Base-by-base conservation (phyloP, 2,888 invertebrate genomes). In the Diarsia dahlii region DNA sequence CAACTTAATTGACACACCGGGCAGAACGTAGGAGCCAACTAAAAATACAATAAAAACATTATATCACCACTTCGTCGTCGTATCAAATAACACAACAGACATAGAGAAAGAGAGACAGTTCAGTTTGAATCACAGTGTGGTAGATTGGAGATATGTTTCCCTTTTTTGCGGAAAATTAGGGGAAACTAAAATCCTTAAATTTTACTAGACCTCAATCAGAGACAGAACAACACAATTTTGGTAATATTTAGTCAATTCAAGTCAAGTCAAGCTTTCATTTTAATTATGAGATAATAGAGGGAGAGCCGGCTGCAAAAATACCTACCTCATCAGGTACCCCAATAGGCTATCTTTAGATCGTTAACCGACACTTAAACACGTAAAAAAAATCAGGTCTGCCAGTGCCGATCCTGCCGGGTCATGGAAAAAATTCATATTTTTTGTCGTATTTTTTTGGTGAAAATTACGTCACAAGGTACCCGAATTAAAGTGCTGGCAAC, bases 51-150 rank as follows among this genome's bases (percentile, higher is more conserved):
- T 64, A 23, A 62, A 72, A 62, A 72, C 34, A 74, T 82, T 83
- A 83, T 80, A 84, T 84, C 85, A 86, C 56, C 58, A 18, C 56
- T 56, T 23, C 56, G 34, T 56, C 68, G 78, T 56, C 68, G 78
- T 85, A 87, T 87, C 87, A 71, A 80, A 85, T 87, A 84, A 84
- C 87, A 85, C 76, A 82, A 81, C 85, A 82, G 45, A 23, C n/a
- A 63, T 15, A n/a, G n/a, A 63, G 39, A 39, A 67, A 66, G n/a
- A 45, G 71, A 66, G n/a, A 64, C 70, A 60, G 62, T n/a, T 64
- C 64, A 52, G 54, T 62, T 86, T 87, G 87, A 84, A 81, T 84
- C 87, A 86, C 77, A 13, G 45, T 63, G 45, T 63, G 63, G 45
- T 45, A 63, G 63, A 15, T 23, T 45, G 45, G 8, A 15, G 45